These are phyloP conservation scores for Helicoverpa assulta DNA, from an alignment of 2,888 invertebrate species.

Conservation along the genomic window DNA sequence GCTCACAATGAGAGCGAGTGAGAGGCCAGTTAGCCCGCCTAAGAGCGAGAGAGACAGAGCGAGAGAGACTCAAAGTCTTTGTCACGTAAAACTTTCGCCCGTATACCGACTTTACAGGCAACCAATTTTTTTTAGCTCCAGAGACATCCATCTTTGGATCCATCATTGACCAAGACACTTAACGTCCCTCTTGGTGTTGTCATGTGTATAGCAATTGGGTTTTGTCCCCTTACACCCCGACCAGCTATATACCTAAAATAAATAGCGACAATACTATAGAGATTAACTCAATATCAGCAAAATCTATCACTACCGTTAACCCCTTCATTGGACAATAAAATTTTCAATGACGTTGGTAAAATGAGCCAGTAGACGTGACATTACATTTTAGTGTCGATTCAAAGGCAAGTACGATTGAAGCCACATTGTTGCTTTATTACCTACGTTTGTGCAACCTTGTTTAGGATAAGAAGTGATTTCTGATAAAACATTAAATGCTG, in stretches of 20 bases:
- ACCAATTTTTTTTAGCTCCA: no score
- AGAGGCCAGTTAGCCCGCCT: no score
- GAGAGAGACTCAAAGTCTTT: no score
- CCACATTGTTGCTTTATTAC: conserved; percentile 67
- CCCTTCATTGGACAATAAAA: conserved; percentile 70
- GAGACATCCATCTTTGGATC: no score
- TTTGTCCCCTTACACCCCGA: no score
- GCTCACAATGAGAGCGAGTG: no score
- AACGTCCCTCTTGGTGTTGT: no score
- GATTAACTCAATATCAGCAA: conserved; percentile 33
- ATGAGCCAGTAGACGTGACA: conserved; percentile 69
- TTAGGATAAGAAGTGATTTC: conserved; percentile 10
- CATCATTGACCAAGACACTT: no score
- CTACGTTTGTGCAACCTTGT: conserved; percentile 39
- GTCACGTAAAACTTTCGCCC: no score
- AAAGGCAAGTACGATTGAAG: conserved; percentile 52
- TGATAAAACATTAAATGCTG: not conserved
- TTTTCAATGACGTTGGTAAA: conserved; percentile 75
- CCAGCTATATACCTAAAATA: not conserved
- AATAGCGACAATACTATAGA: not conserved
- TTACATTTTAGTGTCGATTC: conserved; percentile 75
- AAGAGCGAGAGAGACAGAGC: no score
- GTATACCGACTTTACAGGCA: no score
- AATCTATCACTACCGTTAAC: conserved; percentile 54
- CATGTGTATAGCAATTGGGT: no score